Evolutionary conservation across 2,888 invertebrate species (phyloP), one percentile per base, ranked within the genome.

Genomic region (Andrena flavipes): DNA sequence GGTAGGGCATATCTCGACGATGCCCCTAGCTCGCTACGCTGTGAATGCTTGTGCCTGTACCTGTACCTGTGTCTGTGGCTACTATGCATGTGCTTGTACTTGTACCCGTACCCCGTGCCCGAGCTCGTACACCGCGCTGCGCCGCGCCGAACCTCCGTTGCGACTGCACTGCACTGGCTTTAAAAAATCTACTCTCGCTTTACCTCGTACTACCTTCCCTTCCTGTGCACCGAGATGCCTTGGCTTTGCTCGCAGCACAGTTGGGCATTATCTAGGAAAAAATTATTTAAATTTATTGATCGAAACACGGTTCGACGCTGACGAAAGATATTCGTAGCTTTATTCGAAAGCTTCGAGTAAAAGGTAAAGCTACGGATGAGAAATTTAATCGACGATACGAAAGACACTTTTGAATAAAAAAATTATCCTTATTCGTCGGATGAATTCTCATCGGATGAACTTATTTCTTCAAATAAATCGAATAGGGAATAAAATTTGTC

Each of bases 1-100:
- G 93, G 91, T 91, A 91, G 93, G 92, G 92, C 93, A 93, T 92
- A 91, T 92, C 89, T 89, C 91, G 85, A 88, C 87, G 89, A 84
- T 89, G 87, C 90, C 85, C 42, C 87, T 90, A 87, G 87, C 89
- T 80, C 75, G 60, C 51, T 79, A 80, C 77, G 74, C 76, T 48
- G 74, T 51, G 74, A 80, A 70, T 70, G 62, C 71, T 67, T 54
- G 65, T 74, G 42, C 48, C 74, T 20, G 63, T 72, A 42, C 42
- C 62, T 29, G 26, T 71, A 42, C 35, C 23, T 49, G 65, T 56
- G 49, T 42, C 29, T 42, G 35, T 42, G 42, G 42, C 42, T 42
- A 42, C 42, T 42, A 42, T 42, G 42, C 16, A 42, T 42, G 42
- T 64, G 49, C 64, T 20, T 33, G 69, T 35, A 56, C 68, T 63